Base-by-base conservation (phyloP, 2,113 vertebrate species). In the Peromyscus maniculatus region DNA sequence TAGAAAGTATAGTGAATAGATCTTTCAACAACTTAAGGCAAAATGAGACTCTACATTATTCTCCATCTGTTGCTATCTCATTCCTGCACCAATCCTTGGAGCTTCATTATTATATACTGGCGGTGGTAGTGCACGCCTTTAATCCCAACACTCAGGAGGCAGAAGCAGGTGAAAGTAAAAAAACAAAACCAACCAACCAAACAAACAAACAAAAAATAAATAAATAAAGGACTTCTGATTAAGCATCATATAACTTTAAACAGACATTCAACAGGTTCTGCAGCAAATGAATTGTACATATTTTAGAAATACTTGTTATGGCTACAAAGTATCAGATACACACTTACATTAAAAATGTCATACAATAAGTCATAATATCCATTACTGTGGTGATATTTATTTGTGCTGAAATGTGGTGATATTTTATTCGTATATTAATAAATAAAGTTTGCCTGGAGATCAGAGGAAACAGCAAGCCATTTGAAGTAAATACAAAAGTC, bases 221-320 rank as follows among this genome's bases (percentile, higher is more conserved):
- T 3, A 28, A 28, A 36, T 36, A 71, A 71, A 33, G 49, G 52
- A 3, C 22, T 91, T 95, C 91, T 92, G 95, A 88, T 59, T 91
- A 94, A 75, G 92, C 3, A 22, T 33, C 1, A 21, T 17, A 90
- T 82, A 72, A 93, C 52, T 89, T 91, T 57, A 93, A 93, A 80
- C 2, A 15, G 67, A 91, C 4, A 66, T n/a, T 59, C 3, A 39
- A 91, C 3, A 75, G 86, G 64, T 4, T 86, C 21, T 75, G 83
- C 55, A 87, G 24, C 43, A 92, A 77, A 62, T 49, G 22, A 94
- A 91, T 21, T 55, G 31, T 46, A 72, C 1, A 26, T 71, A 89
- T 87, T 95, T 90, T 96, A 94, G 91, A 92, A 87, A 67, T 62
- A 67, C 22, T 83, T 71, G 11, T 64, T 77, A 83, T 21, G 21